Base-by-base conservation (phyloP, 2,113 vertebrate genomes). In the Muscicapa adusta region DNA sequence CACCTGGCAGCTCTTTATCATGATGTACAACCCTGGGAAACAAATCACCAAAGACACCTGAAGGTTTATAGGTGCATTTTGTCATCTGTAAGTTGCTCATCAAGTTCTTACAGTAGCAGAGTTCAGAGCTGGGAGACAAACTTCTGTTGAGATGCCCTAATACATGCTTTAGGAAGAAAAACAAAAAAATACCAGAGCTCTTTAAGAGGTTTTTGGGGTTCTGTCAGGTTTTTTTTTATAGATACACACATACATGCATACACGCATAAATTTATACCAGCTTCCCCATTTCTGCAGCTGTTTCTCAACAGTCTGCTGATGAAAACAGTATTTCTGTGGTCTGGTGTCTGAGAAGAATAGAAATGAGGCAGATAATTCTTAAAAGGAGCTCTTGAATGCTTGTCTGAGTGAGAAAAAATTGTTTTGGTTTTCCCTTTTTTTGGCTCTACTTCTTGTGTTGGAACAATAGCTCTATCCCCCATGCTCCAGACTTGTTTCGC, bases 251-350 rank as follows among this genome's bases (percentile, higher is more conserved):
- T 8, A 25, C 16, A 47, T 31, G 36, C 33, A 62, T 24, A 10
- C n/a, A 14, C 5, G 4, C 29, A 80, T 31, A 78, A 79, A 72
- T 88, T 89, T 76, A 34, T 77, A 70, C 14, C 33, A 91, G 63
- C 82, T 95, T 96, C 92, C 90, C 53, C 85, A 57, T 94, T 96
- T 95, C 60, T 93, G 74, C 94, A 96, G 88, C 89, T 94, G 89
- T 88, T 95, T 95, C 82, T 94, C 70, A 96, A 93, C 78, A 84
- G 82, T 80, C 48, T 93, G 66, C 78, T 89, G 90, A 77, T 94
- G 72, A 72, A 87, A 95, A 90, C 79, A 89, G 45, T 75, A 67
- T 65, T 93, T 91, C 45, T 85, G 71, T 93, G 70, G 83, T 86
- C 38, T 85, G 43, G 22, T 88, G 58, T 77, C 76, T 85, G 48